phyloP scores from a whole-genome alignment of 2,888 invertebrate species.

The Pycnomerus fuliginosus region DNA sequence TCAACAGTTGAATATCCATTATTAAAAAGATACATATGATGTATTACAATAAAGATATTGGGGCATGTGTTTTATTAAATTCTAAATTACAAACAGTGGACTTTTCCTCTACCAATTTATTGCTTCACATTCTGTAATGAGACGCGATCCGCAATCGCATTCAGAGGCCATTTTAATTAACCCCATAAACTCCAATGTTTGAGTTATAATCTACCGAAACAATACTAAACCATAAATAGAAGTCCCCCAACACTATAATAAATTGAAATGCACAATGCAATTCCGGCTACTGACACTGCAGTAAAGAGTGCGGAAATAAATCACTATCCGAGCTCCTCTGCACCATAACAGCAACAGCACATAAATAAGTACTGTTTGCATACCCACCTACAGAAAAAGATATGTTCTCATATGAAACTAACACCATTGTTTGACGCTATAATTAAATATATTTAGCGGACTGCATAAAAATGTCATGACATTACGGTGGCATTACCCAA shows the following conservation, averaged over 20 bases:
- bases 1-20: no score
- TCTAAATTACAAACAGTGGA: no score
- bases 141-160: constrained; percentile 9
- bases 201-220: constrained; percentile 16
- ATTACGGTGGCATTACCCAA: constrained; percentile 35
- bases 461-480: constrained; percentile 40
- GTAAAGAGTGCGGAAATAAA: constrained; percentile 17
- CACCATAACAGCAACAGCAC: no score
- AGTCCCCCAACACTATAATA: constrained; percentile 16
- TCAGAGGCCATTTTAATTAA: constrained; percentile 11
- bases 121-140: no score
- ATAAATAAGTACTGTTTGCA: not conserved
- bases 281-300: constrained; percentile 14
- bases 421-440: constrained; percentile 33
- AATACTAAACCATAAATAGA: constrained; percentile 12
- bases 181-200: constrained; percentile 16
- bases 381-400: constrained; percentile 14
- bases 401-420: constrained; percentile 30
- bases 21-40: no score
- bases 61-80: no score
- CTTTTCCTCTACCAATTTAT: no score
- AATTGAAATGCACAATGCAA: constrained; percentile 19
- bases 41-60: no score
- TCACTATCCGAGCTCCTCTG: constrained; percentile 9
- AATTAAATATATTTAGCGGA: constrained; percentile 36